Conservation (phyloP, 2,797 vertebrate species). For the Florisuga fusca region DNA sequence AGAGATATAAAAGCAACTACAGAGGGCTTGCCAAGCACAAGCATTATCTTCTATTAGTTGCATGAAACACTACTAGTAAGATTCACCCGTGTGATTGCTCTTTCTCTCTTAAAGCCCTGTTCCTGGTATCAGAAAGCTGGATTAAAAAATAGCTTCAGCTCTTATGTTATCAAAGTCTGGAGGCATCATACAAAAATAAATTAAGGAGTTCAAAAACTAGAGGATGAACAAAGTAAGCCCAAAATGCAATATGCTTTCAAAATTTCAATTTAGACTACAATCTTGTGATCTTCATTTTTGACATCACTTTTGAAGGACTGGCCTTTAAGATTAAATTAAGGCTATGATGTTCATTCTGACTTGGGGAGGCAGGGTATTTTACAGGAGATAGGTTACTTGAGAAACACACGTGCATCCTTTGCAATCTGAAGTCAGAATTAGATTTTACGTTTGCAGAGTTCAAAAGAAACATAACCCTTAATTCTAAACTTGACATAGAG, state of each 20-base stretch:
- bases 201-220: neutral
- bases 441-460: neutral
- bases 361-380: neutral
- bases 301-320: neutral
- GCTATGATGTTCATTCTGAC: neutral
- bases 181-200: neutral
- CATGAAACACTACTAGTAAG: neutral
- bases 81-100: neutral
- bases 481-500: neutral
- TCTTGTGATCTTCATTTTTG: neutral
- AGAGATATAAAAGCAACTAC: neutral
- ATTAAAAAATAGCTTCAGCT: neutral
- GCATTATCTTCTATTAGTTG: neutral
- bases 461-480: neutral
- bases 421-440: neutral
- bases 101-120: neutral
- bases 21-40: neutral
- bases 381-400: neutral
- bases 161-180: neutral
- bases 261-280: neutral
- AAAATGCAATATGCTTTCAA: neutral
- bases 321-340: neutral
- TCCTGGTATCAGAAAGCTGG: neutral
- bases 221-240: neutral
- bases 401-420: neutral